Base-by-base conservation (phyloP, 2,888 invertebrate species). In the Strigamia crassipes region DNA sequence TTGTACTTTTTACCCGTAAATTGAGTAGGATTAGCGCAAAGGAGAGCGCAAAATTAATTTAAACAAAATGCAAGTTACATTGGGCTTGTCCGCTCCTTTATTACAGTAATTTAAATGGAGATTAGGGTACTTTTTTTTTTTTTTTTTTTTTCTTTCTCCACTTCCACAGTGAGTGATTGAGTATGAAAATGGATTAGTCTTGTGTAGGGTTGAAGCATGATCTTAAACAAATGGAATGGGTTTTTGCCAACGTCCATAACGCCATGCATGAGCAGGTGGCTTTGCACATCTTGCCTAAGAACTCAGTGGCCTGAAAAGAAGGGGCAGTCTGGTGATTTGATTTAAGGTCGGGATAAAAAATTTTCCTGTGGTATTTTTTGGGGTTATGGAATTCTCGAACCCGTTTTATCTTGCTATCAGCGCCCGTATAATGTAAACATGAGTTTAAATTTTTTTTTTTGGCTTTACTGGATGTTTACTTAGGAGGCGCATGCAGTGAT, bases 201-300 rank as follows among this genome's bases (percentile, higher is more conserved):
- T 73, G 31, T 73, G 31, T n/a, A 27, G 12, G 27, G 31, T 73
- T 15, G 13, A 73, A 31, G 31, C 27, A 31, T 4, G 31, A 73
- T 56, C 18, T 56, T 15, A 73, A 27, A 73, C 31, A 73, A 73
- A 73, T 73, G 73, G 9, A 73, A 73, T 27, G 73, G 27, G 31
- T 73, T 73, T 73, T 27, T 73, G 73, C 73, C 73, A 73, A 73
- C 73, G 27, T 73, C 31, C 73, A 73, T 73, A 73, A 73, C 73
- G 12, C 23, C 73, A 73, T 31, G 73, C 73, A 27, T 73, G 73
- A 31, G 6, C 73, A 73, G 73, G 73, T 73, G 73, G 73, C 73
- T 73, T 73, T 73, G 5, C 73, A 13, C 13, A 15, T 73, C 73
- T 13, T 31, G 31, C 12, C 31, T 12, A 27, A 73, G 73, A 73